phyloP scores from a whole-genome alignment of 2,888 invertebrate species.

The Ypsolopha sequella region DNA sequence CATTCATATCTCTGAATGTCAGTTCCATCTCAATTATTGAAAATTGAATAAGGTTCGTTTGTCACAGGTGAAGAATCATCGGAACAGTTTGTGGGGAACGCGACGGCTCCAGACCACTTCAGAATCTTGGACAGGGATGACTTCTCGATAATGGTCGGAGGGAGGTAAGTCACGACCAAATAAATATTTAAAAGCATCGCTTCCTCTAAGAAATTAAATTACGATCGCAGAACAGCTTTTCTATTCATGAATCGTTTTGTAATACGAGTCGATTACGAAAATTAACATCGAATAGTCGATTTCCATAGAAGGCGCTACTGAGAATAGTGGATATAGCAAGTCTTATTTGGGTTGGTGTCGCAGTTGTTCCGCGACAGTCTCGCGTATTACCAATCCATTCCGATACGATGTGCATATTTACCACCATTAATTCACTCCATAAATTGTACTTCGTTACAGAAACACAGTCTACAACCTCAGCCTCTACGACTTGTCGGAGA shows the following conservation, averaged over 20 bases:
- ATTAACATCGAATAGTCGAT: conserved; percentile 16
- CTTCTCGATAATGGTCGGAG: conserved; percentile 88
- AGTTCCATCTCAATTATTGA: too few species aligned
- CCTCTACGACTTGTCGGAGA: conserved; percentile 84
- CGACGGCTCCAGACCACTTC: conserved; percentile 86
- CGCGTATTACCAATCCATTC: conserved; percentile 8
- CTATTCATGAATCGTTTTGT: conserved; percentile 1
- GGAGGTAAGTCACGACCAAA: conserved; percentile 73
- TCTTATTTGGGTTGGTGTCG: conserved; percentile 17
- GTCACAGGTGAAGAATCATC: conserved; percentile 79
- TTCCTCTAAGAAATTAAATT: neutral
- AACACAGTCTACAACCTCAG: conserved; percentile 94
- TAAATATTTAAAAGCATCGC: neutral
- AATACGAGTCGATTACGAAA: conserved; percentile 13
- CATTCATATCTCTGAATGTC: neutral
- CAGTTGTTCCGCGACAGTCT: conserved; percentile 3
- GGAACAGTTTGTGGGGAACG: conserved; percentile 84
- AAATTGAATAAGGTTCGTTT: conserved; percentile 20
- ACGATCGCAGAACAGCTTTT: neutral
- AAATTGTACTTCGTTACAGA: conserved; percentile 65
- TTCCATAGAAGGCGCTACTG: conserved; percentile 13
- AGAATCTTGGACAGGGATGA: conserved; percentile 90
- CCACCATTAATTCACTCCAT: conserved; percentile 9
- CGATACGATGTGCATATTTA: conserved; percentile 16
- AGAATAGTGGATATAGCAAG: conserved; percentile 13